Percentiles rank a stretch among this genome's conserved stretches.
These are phyloP conservation scores for Hypsopygia costalis DNA, from an alignment of 2,888 invertebrate species.

Conservation along the genomic window DNA sequence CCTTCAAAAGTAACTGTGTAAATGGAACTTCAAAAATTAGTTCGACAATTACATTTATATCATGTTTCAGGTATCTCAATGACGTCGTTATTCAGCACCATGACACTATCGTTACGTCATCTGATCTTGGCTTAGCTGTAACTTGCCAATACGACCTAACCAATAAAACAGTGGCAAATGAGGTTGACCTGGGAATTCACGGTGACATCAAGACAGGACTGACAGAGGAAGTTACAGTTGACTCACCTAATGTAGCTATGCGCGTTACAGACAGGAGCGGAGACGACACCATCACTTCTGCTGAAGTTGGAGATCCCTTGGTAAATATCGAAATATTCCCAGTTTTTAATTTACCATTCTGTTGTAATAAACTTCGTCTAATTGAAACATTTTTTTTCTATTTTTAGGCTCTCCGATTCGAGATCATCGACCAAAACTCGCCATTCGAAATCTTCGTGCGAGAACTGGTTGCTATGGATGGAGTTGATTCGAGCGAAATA, in stretches of 20 bases:
- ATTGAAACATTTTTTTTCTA: slow-evolving; percentile 39
- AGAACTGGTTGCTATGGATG: slow-evolving; percentile 96
- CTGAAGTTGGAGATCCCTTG: slow-evolving; percentile 95
- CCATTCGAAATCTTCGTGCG: slow-evolving; percentile 97
- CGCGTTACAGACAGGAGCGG: slow-evolving; percentile 92
- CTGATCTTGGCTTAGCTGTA: slow-evolving; percentile 95
- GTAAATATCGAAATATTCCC: slow-evolving; percentile 34
- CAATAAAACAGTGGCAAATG: slow-evolving; percentile 96
- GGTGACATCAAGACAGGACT: slow-evolving; percentile 93
- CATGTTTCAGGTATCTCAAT: slow-evolving; percentile 85
- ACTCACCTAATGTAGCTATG: slow-evolving; percentile 97
- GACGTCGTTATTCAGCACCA: slow-evolving; percentile 97
- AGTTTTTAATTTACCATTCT: background rate
- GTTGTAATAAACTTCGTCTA: background rate
- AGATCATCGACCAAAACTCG: slow-evolving; percentile 94
- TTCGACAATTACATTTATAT: too few species aligned
- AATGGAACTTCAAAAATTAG: too few species aligned
- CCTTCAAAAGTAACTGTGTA: background rate
- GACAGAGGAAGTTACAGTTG: slow-evolving; percentile 94
- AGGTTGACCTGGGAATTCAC: slow-evolving; percentile 93
- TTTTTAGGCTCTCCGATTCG: slow-evolving; percentile 88
- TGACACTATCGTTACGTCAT: slow-evolving; percentile 96
- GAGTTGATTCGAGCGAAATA: slow-evolving; percentile 95
- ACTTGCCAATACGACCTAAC: slow-evolving; percentile 97
- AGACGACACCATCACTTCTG: slow-evolving; percentile 90